These are phyloP conservation scores for Nyctereutes procyonoides DNA, from an alignment of 2,113 vertebrate genomes.

Conservation along the genomic window DNA sequence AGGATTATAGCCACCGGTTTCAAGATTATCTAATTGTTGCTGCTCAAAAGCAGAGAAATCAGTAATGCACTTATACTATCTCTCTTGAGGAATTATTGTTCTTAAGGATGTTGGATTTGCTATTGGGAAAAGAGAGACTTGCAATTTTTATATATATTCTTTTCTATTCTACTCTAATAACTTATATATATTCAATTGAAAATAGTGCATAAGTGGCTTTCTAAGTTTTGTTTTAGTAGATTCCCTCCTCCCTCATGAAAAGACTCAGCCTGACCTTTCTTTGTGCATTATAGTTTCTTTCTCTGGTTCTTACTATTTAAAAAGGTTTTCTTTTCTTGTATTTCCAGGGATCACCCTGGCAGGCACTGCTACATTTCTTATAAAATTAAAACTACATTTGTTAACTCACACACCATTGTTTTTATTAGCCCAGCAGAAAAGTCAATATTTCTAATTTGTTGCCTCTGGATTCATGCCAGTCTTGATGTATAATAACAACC, in stretches of 20 bases:
- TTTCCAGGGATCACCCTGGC: neutral
- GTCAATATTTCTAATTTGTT: constrained; percentile 73
- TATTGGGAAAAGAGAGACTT: constrained; percentile 48
- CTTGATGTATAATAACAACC: constrained; percentile 40
- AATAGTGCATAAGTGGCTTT: neutral
- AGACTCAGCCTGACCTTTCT: constrained; percentile 9
- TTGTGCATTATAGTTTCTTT: neutral
- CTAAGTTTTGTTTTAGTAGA: constrained; percentile 63
- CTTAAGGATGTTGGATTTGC: constrained; percentile 66
- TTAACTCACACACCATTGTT: constrained; percentile 53
- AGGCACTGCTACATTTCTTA: neutral
- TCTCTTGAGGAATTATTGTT: constrained; percentile 82
- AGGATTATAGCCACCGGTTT: constrained; percentile 83
- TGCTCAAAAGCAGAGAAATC: constrained; percentile 80
- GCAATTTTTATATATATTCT: neutral
- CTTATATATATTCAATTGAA: neutral
- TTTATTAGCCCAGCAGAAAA: constrained; percentile 68
- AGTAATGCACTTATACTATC: constrained; percentile 74
- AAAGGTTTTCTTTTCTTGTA: constrained; percentile 37
- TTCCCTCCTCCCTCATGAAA: neutral
- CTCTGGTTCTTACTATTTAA: neutral
- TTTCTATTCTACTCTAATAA: neutral
- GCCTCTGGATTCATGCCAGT: constrained; percentile 66
- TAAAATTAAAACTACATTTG: constrained; percentile 77
- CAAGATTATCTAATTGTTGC: constrained; percentile 84